Percentiles rank a stretch among this genome's conserved stretches.
Conservation (phyloP, 37 sponge, comb jelly and placozoan species). For the Beroe ovata region DNA sequence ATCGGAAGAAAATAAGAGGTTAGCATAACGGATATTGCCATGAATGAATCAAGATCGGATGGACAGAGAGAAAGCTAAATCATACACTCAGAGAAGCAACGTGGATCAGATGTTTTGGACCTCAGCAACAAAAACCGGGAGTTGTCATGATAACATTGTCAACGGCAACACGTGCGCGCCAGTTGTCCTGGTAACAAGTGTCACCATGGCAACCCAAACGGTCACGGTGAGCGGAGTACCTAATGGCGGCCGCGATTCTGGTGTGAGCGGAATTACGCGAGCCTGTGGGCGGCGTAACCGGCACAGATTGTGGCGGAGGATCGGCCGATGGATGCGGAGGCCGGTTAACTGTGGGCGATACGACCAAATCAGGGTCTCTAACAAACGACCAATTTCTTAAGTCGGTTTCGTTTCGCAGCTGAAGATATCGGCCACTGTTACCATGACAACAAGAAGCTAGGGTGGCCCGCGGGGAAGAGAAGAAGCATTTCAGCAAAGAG, state of each 20-base stretch:
- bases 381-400: conserved; percentile 62
- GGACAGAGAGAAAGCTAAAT: too few species aligned
- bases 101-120: neutral
- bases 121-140: neutral
- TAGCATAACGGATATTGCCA: too few species aligned
- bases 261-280: neutral
- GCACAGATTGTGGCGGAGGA: neutral
- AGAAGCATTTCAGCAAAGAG: neutral
- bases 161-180: neutral
- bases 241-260: conserved; percentile 23
- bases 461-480: neutral
- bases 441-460: neutral
- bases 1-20: too few species aligned
- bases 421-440: neutral
- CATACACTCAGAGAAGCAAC: too few species aligned
- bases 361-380: conserved; percentile 19
- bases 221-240: conserved; percentile 1
- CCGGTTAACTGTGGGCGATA: too few species aligned
- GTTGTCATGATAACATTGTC: neutral
- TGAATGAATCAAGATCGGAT: too few species aligned
- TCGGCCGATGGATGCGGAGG: too few species aligned
- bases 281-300: neutral
- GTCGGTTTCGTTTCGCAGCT: conserved; percentile 32
- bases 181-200: neutral
- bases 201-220: neutral